These are phyloP conservation scores for Sternotherus odoratus DNA, from an alignment of 2,797 vertebrate genomes.

Conservation along the genomic window DNA sequence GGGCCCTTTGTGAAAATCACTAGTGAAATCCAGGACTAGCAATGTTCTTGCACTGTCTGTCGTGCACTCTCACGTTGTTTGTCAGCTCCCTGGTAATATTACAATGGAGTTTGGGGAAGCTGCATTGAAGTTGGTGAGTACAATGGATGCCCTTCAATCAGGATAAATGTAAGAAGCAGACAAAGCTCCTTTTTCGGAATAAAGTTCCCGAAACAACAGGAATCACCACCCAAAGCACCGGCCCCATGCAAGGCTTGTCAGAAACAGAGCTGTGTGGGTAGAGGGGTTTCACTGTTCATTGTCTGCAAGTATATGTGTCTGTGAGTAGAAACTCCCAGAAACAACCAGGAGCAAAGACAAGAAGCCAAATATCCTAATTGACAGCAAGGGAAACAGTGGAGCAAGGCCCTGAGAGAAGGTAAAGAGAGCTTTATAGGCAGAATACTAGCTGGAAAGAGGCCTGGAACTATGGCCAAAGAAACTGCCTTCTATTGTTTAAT, in stretches of 20 bases:
- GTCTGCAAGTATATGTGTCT: not conserved
- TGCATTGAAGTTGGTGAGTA: not conserved
- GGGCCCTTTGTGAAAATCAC: not conserved
- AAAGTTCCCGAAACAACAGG: not conserved
- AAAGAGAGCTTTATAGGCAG: constrained; percentile 7
- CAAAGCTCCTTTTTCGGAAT: not conserved
- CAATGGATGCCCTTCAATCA: not conserved
- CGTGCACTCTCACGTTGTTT: not conserved
- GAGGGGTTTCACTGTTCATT: not conserved
- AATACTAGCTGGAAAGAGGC: not conserved
- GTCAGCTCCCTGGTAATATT: not conserved
- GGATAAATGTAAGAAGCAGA: not conserved
- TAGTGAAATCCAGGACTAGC: constrained; percentile 5
- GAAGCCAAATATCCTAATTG: not conserved
- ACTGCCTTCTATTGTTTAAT: not conserved
- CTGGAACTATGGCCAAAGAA: not conserved
- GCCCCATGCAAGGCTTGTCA: constrained; percentile 1
- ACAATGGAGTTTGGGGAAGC: not conserved
- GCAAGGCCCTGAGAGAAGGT: not conserved
- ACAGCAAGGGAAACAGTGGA: not conserved
- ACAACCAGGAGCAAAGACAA: constrained; percentile 1
- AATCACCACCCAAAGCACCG: not conserved
- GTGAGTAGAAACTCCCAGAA: not conserved
- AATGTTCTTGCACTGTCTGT: not conserved
- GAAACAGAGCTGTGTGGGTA: not conserved